Evolutionary conservation across 2,888 invertebrate species (phyloP).

Genomic region (Meiosimyza platycephala): DNA sequence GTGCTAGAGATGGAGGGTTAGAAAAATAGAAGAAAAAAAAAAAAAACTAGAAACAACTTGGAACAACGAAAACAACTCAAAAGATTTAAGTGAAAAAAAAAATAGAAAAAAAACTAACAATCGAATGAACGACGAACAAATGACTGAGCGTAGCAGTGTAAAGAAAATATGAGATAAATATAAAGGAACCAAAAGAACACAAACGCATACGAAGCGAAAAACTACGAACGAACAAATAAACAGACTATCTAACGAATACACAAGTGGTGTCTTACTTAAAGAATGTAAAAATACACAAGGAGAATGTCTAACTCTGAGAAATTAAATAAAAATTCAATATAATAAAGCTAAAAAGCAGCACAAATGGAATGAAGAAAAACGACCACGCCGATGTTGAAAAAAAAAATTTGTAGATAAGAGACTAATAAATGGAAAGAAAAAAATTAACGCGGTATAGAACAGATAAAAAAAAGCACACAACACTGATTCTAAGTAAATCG

Average conservation of each 20-base stretch:
- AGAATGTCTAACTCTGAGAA: neutral
- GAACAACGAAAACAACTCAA: neutral
- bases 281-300: neutral
- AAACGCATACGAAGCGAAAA: conserved; percentile 21
- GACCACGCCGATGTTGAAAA: neutral
- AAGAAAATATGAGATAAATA: neutral
- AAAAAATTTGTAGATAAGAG: too few species aligned
- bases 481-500: too few species aligned
- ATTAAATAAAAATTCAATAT: conserved; percentile 15
- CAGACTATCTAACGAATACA: neutral
- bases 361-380: neutral
- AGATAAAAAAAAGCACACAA: too few species aligned
- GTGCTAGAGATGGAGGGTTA: too few species aligned
- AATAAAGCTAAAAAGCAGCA: conserved; percentile 10
- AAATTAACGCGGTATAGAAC: too few species aligned
- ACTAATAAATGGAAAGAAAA: too few species aligned
- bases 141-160: neutral
- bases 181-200: neutral
- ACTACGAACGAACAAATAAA: conserved; percentile 1
- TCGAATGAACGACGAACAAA: conserved; percentile 3
- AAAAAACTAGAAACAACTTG: too few species aligned
- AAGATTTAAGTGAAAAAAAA: neutral
- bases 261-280: conserved; percentile 25
- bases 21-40: too few species aligned
- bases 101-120: neutral